Evolutionary conservation across 2,888 invertebrate species (phyloP).

Genomic region (Aphelenchoides bicaudatus): DNA sequence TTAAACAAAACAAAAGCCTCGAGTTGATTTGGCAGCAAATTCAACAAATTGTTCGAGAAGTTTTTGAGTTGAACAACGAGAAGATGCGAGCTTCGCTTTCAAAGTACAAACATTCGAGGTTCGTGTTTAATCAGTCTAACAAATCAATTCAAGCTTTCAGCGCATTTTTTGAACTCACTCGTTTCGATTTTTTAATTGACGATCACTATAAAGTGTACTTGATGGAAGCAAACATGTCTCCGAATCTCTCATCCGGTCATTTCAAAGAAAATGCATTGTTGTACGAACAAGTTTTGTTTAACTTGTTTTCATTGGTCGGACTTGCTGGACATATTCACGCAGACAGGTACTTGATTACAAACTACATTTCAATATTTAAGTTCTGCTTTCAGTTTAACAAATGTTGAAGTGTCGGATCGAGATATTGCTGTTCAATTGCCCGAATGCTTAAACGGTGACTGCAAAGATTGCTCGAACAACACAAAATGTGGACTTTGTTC

Average conservation of each 20-base stretch:
- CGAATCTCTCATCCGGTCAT: slow-evolving; percentile 88
- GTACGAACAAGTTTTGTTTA: slow-evolving; percentile 86
- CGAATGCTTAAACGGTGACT: slow-evolving; percentile 10
- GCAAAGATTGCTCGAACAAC: not conserved
- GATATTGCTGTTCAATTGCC: not conserved
- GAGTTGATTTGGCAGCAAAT: slow-evolving; percentile 76
- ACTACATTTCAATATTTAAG: too few species aligned
- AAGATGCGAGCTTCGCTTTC: slow-evolving; percentile 37
- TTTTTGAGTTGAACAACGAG: slow-evolving; percentile 44
- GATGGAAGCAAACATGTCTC: slow-evolving; percentile 86
- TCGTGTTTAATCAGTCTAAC: not conserved
- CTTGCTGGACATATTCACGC: slow-evolving; percentile 62
- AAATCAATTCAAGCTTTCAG: too few species aligned
- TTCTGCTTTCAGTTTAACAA: too few species aligned
- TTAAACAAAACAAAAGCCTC: slow-evolving; percentile 69
- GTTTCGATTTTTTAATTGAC: slow-evolving; percentile 88
- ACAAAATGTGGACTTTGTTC: slow-evolving; percentile 73
- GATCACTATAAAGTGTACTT: slow-evolving; percentile 78
- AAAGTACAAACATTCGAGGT: not conserved
- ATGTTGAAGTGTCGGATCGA: not conserved
- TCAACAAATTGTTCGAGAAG: slow-evolving; percentile 72
- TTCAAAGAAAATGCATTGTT: slow-evolving; percentile 79
- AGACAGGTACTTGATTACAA: not conserved
- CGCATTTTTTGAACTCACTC: slow-evolving; percentile 84
- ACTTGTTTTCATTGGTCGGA: slow-evolving; percentile 76